Evolutionary conservation across 2,113 vertebrate species (phyloP), one percentile per base, ranked within the genome.

Genomic region (Vulpes ferrilata): DNA sequence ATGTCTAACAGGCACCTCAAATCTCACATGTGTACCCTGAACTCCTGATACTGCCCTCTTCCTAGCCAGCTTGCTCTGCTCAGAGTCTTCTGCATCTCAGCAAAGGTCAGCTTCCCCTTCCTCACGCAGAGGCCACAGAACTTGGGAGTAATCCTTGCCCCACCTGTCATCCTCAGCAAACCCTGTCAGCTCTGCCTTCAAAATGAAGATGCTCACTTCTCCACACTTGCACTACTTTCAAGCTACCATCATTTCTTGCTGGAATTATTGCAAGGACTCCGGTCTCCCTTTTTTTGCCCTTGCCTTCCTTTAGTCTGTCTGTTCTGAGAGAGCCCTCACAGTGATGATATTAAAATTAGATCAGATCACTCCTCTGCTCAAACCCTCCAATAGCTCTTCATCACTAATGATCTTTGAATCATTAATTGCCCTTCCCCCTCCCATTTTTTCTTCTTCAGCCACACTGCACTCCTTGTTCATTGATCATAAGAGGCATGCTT

Each of bases 201-300:
- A 93, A 84, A 83, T 62, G 53, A 93, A 89, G 60, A 76, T 43
- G 78, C 48, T 76, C 17, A 48, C 27, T 94, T 92, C 38, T 67
- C 2, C 20, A n/a, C 27, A 82, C 48, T 43, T 62, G 8, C 3
- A 81, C 19, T 51, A 57, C 69, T 73, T 83, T 59, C 20, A 71
- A 89, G 80, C 53, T 85, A 65, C 64, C 22, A 62, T 48, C 11
- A 51, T n/a, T 82, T 95, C 90, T 86, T n/a, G 22, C 35, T 23
- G 32, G 27, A 73, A 81, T 32, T 78, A 43, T 2, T 83, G 22
- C 10, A 32, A 84, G 5, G 17, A 87, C 64, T 92, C 60, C 43
- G 48, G 60, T 78, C 48, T 93, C 17, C 53, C 57, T 55, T 19
- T 27, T 67, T 93, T 30, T 89, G 71, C 19, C 13, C 60, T 69